Percentiles rank a stretch among this genome's conserved stretches.
Conservation (phyloP, 92 coral and sea anemone species). For the Zoanthus gigantus region DNA sequence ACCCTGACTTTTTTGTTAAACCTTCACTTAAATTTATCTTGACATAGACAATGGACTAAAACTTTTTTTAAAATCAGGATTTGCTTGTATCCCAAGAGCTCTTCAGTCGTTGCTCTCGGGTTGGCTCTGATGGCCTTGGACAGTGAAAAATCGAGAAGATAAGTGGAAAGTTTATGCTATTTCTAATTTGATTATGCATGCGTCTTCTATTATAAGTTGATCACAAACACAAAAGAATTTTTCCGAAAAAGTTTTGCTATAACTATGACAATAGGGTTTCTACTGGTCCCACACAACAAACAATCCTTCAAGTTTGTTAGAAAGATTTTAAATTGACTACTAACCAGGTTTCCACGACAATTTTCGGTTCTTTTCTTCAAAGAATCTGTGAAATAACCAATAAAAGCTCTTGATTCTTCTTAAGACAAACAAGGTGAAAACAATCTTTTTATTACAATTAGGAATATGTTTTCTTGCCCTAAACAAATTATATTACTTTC, state of each 20-base stretch:
- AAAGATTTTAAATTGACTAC: constrained; percentile 48
- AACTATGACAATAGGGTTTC: constrained; percentile 41
- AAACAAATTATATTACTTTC: not conserved
- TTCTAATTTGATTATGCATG: constrained; percentile 33
- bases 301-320: constrained; percentile 23
- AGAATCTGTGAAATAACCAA: constrained; percentile 30
- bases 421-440: constrained; percentile 31
- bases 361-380: constrained; percentile 45
- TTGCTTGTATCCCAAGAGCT: constrained; percentile 21
- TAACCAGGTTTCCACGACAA: constrained; percentile 27
- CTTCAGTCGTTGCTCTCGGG: constrained; percentile 1
- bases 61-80: not conserved
- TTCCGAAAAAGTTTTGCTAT: constrained; percentile 37
- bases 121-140: constrained; percentile 30
- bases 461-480: not conserved
- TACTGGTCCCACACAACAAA: constrained; percentile 42
- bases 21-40: not conserved
- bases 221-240: constrained; percentile 44
- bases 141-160: not conserved
- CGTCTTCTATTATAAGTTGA: constrained; percentile 26
- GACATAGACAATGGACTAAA: not conserved
- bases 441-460: constrained; percentile 44
- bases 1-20: not conserved
- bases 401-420: not conserved
- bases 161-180: constrained; percentile 10